phyloP scores from a whole-genome alignment of 2,888 invertebrate genomes.

The Morpho achilles region DNA sequence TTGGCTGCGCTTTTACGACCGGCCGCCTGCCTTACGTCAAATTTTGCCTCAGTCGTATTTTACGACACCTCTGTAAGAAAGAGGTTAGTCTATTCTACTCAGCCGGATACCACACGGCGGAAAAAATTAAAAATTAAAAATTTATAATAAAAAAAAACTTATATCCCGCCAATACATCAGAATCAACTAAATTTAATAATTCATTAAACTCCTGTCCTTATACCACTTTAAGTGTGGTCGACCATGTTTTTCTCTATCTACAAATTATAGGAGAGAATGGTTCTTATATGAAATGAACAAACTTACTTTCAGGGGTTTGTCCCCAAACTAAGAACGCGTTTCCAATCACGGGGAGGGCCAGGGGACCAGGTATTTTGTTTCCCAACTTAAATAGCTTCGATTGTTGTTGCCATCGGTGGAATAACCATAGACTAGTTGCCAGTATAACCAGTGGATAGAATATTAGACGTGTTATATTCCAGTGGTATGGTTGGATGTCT shows the following conservation, averaged over 20 bases:
- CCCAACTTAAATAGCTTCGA: slow-evolving; percentile 79
- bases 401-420: slow-evolving; percentile 71
- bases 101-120: too few species aligned
- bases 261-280: too few species aligned
- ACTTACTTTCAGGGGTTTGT: slow-evolving; percentile 80
- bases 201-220: too few species aligned
- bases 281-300: background rate
- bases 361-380: slow-evolving; percentile 84
- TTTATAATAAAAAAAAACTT: background rate
- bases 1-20: too few species aligned
- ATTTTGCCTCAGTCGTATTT: too few species aligned
- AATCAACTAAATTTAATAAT: too few species aligned
- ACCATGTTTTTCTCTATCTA: too few species aligned
- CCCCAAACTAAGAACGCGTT: slow-evolving; percentile 83
- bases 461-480: slow-evolving; percentile 36
- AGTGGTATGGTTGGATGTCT: slow-evolving; percentile 28
- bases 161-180: too few species aligned
- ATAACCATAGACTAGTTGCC: slow-evolving; percentile 47
- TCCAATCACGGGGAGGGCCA: slow-evolving; percentile 82
- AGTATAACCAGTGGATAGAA: slow-evolving; percentile 53
- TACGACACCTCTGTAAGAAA: too few species aligned
- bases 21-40: too few species aligned
- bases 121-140: background rate
- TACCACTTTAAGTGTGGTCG: too few species aligned
- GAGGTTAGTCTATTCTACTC: too few species aligned